Evolutionary conservation across 2,797 vertebrate species (phyloP).

Genomic region (Sebastes oblongus): DNA sequence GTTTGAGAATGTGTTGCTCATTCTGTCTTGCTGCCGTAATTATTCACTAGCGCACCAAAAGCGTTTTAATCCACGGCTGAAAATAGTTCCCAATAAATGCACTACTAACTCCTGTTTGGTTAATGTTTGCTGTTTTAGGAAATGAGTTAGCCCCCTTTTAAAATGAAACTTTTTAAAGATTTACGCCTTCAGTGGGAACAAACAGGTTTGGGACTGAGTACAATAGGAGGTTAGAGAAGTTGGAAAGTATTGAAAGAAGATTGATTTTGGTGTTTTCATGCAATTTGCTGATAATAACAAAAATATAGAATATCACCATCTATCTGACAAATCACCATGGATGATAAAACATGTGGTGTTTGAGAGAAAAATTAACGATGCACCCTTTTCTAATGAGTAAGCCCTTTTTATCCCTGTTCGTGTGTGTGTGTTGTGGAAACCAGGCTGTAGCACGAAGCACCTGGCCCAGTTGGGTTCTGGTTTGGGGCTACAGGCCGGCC

Average conservation of each 20-base stretch:
- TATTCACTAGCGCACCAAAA: neutral
- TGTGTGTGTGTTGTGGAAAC: constrained; percentile 53
- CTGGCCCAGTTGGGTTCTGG: constrained; percentile 77
- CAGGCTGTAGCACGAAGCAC: constrained; percentile 49
- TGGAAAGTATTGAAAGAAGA: neutral
- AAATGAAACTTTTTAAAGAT: neutral
- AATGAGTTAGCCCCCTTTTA: neutral
- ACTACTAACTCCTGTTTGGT: neutral
- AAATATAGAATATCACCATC: neutral
- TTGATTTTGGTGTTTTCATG: constrained; percentile 1
- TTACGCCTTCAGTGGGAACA: neutral
- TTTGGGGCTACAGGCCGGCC: constrained; percentile 69
- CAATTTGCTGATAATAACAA: neutral
- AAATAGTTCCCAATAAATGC: constrained; percentile 8
- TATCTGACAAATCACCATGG: neutral
- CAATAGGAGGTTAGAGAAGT: neutral
- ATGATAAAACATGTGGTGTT: constrained; percentile 6
- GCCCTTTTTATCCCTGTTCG: constrained; percentile 26
- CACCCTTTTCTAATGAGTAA: constrained; percentile 51
- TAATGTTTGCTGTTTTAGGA: neutral
- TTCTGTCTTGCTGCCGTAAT: neutral
- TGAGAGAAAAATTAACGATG: neutral
- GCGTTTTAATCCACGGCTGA: neutral
- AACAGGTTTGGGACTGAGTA: neutral
- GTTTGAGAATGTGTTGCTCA: neutral